Base-by-base conservation (phyloP, 2,888 invertebrate species). In the Bembecia ichneumoniformis region DNA sequence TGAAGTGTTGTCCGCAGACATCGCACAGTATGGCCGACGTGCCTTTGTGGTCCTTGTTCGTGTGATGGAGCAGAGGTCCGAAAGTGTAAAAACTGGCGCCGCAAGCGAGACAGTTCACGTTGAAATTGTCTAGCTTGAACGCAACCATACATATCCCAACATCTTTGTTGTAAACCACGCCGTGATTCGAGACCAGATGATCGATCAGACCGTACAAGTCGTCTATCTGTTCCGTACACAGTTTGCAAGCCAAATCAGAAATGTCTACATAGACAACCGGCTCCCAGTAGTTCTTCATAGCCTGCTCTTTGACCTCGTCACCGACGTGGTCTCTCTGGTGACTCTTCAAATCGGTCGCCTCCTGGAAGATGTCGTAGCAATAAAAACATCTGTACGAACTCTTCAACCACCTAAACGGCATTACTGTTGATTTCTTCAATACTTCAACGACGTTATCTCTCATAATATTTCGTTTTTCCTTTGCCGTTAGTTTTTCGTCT, bases 321-420 rank as follows among this genome's bases (percentile, higher is more conserved):
- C 73, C 76, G 0, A 59, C 49, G 43, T 87, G 86, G 0, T 50
- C 47, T 1, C 57, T 51, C 46, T 87, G 86, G 47, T 87, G 86
- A 3, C 51, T 65, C 49, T 83, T 82, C 13, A 87, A 55, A 0
- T 82, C 81, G 0, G 74, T 65, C 0, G 74, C 70, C 43, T 87
- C 84, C 66, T 83, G 79, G 47, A 82, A 86, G 16, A 87, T 86
- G 10, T 86, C 82, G 58, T 87, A 87, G 57, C 86, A 87, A 55
- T 87, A 87, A 49, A 87, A 87, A 51, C 86, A 87, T 45, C 86
- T 63, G 51, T 86, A 87, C 0, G 81, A 83, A 50, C 82, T 87
- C 52, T 82, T 86, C 0, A 87, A 61, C 86, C 86, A 87, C 1
- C 86, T 60, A 50, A 87, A 87, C 0, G 86, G 84, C 84, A 87